phyloP scores from a whole-genome alignment of 2,113 vertebrate genomes.

The Struthio camelus region DNA sequence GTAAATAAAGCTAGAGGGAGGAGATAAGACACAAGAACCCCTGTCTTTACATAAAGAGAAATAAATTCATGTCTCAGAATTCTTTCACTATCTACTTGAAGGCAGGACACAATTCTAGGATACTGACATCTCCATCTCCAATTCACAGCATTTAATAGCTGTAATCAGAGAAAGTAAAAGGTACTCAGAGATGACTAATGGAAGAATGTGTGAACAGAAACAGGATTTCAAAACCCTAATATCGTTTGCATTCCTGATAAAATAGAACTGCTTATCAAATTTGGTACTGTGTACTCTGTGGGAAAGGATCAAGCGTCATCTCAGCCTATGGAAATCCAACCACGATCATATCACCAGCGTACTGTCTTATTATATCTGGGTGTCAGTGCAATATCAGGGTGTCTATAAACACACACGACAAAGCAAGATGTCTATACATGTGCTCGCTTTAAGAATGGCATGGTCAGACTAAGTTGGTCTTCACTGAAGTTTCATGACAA shows the following conservation, averaged over 20 bases:
- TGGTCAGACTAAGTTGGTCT: accelerated
- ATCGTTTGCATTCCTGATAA: not conserved
- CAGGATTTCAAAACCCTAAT: not conserved
- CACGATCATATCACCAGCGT: not conserved
- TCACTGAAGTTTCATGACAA: not conserved
- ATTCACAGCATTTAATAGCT: not conserved
- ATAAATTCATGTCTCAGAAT: not conserved
- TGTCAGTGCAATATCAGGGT: not conserved
- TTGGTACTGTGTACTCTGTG: accelerated
- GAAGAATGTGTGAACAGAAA: not conserved
- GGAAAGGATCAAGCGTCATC: not conserved
- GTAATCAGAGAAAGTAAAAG: not conserved
- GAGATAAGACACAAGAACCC: not conserved
- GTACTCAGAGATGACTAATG: not conserved
- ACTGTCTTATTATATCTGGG: no score
- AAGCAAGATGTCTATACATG: not conserved
- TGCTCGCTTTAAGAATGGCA: not conserved
- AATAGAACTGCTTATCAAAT: not conserved
- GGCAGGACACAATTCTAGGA: not conserved
- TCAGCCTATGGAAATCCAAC: not conserved
- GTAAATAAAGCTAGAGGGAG: not conserved
- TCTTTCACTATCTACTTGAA: not conserved
- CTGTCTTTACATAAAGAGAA: not conserved
- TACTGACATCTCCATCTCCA: not conserved
- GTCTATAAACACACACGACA: not conserved